phyloP scores from a whole-genome alignment of 2,888 invertebrate species.

The Troilus luridus region DNA sequence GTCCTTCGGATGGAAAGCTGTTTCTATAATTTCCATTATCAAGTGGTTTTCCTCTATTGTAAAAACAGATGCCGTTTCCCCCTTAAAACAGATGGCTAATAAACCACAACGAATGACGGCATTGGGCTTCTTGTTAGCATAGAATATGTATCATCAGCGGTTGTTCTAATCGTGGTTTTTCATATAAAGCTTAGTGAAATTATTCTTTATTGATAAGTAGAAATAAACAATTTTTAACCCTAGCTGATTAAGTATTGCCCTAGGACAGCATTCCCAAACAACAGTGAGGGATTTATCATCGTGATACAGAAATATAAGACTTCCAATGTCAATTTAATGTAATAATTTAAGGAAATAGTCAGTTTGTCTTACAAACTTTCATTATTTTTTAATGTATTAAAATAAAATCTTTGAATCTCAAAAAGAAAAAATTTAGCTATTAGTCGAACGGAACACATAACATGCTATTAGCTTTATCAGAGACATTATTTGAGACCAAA shows the following conservation, averaged over 20 bases:
- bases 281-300: neutral
- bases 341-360: neutral
- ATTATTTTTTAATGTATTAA: no score
- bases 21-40: neutral
- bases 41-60: neutral
- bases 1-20: constrained; percentile 12
- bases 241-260: neutral
- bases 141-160: neutral
- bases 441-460: no score
- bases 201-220: neutral
- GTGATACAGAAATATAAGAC: neutral
- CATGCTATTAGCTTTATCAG: no score
- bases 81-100: neutral
- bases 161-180: neutral
- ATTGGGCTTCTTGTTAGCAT: neutral
- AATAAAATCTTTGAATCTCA: no score
- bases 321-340: neutral
- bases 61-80: neutral
- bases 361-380: no score
- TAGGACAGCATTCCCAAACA: neutral
- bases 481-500: no score
- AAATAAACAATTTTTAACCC: neutral
- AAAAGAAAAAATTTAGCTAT: no score
- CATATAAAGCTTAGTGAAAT: neutral
- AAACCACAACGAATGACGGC: neutral